phyloP scores from a whole-genome alignment of 2,113 vertebrate species.

The Myrmecobius fasciatus region DNA sequence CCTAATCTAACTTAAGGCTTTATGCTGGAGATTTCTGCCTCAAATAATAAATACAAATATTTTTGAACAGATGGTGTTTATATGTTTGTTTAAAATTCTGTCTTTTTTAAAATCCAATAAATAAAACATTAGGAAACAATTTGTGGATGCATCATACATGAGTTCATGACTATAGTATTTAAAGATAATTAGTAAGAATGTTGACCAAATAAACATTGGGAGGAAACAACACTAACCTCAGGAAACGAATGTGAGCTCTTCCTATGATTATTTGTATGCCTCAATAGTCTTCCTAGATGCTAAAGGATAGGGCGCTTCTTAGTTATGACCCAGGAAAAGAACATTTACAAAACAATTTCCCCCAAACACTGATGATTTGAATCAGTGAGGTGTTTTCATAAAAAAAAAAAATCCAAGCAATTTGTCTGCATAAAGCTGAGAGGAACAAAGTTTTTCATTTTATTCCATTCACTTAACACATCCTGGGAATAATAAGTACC shows the following conservation, averaged over 20 bases:
- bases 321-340: constrained; percentile 53
- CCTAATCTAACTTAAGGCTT: not conserved
- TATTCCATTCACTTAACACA: constrained; percentile 66
- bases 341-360: constrained; percentile 69
- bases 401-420: constrained; percentile 54
- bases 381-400: constrained; percentile 67
- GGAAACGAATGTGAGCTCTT: not conserved
- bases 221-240: not conserved
- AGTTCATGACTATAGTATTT: constrained; percentile 59
- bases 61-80: constrained; percentile 76
- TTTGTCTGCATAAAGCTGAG: constrained; percentile 60
- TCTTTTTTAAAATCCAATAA: constrained; percentile 67
- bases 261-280: constrained; percentile 35
- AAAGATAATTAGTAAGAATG: constrained; percentile 22
- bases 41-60: constrained; percentile 73
- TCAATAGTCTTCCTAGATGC: constrained; percentile 33
- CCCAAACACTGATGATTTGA: constrained; percentile 70
- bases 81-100: constrained; percentile 68
- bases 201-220: constrained; percentile 46
- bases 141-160: constrained; percentile 30
- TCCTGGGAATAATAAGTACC: constrained; percentile 75
- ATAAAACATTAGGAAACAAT: constrained; percentile 57
- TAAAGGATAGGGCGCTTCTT: constrained; percentile 56
- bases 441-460: constrained; percentile 69
- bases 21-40: constrained; percentile 5